Percentiles rank a stretch among this genome's conserved stretches.
These are phyloP conservation scores for Drosophila dunni DNA, from an alignment of 1,140 invertebrate species.

Conservation along the genomic window DNA sequence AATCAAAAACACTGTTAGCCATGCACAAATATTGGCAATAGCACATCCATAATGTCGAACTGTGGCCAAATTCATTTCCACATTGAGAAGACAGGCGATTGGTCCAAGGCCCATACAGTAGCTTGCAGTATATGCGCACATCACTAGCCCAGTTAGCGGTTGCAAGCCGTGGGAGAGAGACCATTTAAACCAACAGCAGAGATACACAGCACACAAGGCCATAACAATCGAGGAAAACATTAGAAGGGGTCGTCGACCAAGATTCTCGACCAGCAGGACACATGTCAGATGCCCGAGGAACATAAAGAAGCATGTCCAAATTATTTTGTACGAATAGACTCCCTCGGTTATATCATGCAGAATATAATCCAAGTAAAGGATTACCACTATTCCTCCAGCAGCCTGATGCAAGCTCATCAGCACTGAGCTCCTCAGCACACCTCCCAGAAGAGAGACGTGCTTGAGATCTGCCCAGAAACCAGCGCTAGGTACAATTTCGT, in stretches of 20 bases:
- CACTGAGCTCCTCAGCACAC: neutral
- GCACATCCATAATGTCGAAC: constrained; percentile 21
- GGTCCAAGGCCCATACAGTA: constrained; percentile 28
- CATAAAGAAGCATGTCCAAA: neutral
- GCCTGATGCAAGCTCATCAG: neutral
- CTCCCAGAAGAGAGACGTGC: neutral
- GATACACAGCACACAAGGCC: neutral
- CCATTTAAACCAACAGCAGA: constrained; percentile 3
- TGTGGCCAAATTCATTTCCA: constrained; percentile 13
- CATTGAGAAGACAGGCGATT: constrained; percentile 35
- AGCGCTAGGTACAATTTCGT: neutral
- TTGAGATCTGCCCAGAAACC: neutral
- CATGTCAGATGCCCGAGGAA: constrained; percentile 15
- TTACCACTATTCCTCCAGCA: neutral
- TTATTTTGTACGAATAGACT: accelerated
- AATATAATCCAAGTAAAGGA: neutral
- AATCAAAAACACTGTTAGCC: constrained; percentile 19
- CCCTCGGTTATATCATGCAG: neutral
- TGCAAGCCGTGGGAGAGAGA: too few relatives aligned
- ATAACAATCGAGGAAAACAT: neutral
- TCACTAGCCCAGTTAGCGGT: neutral
- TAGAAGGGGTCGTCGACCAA: constrained; percentile 39
- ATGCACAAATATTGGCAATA: neutral
- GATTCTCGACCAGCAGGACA: constrained; percentile 32
- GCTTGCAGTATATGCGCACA: neutral